phyloP scores from a whole-genome alignment of 2,113 vertebrate genomes.

The Ondatra zibethicus region DNA sequence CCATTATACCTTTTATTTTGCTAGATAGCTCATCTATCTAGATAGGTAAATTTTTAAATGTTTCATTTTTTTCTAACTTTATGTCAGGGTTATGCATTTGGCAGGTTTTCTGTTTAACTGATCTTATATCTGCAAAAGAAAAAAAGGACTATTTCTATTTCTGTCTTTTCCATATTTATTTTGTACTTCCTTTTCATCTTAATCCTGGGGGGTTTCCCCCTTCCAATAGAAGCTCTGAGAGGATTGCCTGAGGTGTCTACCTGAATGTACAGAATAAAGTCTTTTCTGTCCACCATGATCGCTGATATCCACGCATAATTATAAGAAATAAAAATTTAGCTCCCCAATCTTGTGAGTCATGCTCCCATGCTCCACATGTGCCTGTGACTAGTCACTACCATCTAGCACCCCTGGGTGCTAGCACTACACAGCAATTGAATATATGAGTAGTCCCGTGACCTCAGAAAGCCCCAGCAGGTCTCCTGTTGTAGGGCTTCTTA shows the following conservation, averaged over 20 bases:
- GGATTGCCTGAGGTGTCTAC: background rate
- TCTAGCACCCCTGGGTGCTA: background rate
- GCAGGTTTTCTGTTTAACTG: slow-evolving; percentile 29
- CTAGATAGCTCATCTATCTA: slow-evolving; percentile 11
- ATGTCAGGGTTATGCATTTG: background rate
- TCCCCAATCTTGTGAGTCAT: background rate
- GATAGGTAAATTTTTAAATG: background rate
- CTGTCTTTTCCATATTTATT: background rate
- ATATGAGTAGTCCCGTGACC: background rate
- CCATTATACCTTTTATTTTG: slow-evolving; percentile 41
- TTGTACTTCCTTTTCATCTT: background rate
- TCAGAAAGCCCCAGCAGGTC: background rate
- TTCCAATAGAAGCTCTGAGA: background rate
- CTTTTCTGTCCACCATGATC: background rate
- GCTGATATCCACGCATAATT: background rate
- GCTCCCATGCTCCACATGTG: background rate
- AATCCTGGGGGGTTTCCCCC: background rate
- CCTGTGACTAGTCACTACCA: background rate
- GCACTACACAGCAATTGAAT: background rate
- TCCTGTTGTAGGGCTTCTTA: background rate
- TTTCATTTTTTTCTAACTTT: slow-evolving; percentile 17
- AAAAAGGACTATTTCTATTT: background rate
- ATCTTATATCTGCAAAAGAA: background rate
- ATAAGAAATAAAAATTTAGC: background rate
- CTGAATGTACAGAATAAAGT: background rate